Evolutionary conservation across 2,888 invertebrate genomes (phyloP).

Genomic region (Drosophila meridionalis): DNA sequence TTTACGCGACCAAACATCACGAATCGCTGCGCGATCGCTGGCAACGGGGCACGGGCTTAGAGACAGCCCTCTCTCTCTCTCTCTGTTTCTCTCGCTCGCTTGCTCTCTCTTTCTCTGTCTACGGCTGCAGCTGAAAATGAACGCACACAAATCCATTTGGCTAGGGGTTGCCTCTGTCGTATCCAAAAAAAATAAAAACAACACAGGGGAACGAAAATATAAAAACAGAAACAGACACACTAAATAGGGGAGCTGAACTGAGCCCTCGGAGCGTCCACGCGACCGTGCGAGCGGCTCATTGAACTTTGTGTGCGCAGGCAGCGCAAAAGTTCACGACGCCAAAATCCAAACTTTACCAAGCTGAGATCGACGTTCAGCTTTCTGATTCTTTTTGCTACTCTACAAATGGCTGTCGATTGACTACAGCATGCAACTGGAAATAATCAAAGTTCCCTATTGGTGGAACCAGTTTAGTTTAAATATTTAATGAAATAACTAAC

Average conservation of each 20-base stretch:
- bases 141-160: slow-evolving; percentile 51
- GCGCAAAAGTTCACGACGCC: slow-evolving; percentile 69
- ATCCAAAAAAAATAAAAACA: slow-evolving; percentile 28
- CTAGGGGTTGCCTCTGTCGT: slow-evolving; percentile 65
- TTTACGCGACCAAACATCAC: slow-evolving; percentile 73
- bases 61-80: slow-evolving; percentile 32
- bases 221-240: slow-evolving; percentile 29
- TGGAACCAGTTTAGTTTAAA: not conserved
- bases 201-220: not conserved
- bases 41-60: slow-evolving; percentile 68
- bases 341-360: slow-evolving; percentile 65
- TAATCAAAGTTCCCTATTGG: not conserved
- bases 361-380: slow-evolving; percentile 45
- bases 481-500: not conserved
- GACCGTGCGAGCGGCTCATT: slow-evolving; percentile 60
- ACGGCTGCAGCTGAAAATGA: slow-evolving; percentile 70
- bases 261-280: slow-evolving; percentile 25
- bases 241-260: slow-evolving; percentile 67
- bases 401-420: not conserved
- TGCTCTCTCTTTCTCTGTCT: slow-evolving; percentile 11
- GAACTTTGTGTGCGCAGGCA: slow-evolving; percentile 70
- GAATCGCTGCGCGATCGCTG: slow-evolving; percentile 49
- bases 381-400: slow-evolving; percentile 25
- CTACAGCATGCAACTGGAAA: not conserved
- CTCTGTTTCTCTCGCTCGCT: not conserved